Evolutionary conservation across 2,113 vertebrate genomes (phyloP), one percentile per base, ranked within the genome.

Genomic region (Aegotheles bennettii): DNA sequence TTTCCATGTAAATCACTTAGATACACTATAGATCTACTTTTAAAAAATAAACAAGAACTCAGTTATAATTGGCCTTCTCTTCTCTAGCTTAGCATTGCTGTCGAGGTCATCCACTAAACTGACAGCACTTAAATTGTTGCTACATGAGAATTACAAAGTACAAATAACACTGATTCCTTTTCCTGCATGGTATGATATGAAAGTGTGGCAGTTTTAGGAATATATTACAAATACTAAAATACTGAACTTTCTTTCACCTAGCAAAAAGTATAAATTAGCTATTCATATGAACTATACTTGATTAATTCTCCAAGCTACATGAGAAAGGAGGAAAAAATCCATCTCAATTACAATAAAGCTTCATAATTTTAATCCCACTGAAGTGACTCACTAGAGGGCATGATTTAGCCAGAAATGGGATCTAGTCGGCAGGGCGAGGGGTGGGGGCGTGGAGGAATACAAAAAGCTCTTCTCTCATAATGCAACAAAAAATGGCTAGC

Each of bases 371-470:
- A 38, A 74, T 91, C 7, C 23, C 29, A 2, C 54, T 15, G 1
- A 80, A 16, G 16, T 53, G 92, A 15, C 23, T 89, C 97, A 96
- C 96, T 98, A 98, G 98, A 96, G 98, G 98, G 98, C 96, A 97
- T 28, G 54, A 91, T 97, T 97, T 95, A 97, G 86, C 96, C 87
- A 97, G 85, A 92, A 98, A 98, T 94, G 65, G 13, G 43, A 83
- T 94, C 31, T 5, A 28, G 45, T 8, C 64, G 5, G 57, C 45
- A 54, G n/a, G 6, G 23, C 4, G 1, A 42, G 43, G 5, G 19
- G 1, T 40, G 67, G 31, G 91, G 86, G 84, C 68, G 90, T 84
- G 92, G 94, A 91, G 38, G 5, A 57, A 53, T 47, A 48, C 57
- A 75, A 69, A 84, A 71, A 70, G 4, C 57, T 63, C 69, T 86